Conservation (phyloP, 2,113 vertebrate genomes). For the Ceyx cyanopectus region DNA sequence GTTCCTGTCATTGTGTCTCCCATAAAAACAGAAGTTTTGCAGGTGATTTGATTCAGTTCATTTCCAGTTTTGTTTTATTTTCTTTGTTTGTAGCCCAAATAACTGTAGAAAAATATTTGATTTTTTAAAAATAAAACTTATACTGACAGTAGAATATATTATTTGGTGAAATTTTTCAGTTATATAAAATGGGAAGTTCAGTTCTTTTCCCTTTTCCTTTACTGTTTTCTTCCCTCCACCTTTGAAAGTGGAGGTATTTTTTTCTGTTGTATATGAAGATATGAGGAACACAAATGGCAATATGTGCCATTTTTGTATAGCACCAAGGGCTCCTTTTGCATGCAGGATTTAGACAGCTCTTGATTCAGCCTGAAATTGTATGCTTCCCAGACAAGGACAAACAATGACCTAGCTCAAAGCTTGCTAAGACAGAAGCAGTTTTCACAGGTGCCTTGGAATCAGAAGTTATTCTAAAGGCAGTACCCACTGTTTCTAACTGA, state of each 20-base stretch:
- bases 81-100: slow-evolving; percentile 25
- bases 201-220: not conserved
- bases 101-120: slow-evolving; percentile 28
- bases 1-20: not conserved
- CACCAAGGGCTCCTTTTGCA: not conserved
- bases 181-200: not conserved
- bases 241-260: not conserved
- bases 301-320: not conserved
- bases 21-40: slow-evolving; percentile 28
- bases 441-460: not conserved
- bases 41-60: slow-evolving; percentile 26
- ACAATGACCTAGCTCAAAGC: not conserved
- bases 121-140: slow-evolving; percentile 37
- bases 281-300: not conserved
- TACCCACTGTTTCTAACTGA: not conserved
- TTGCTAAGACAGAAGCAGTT: not conserved
- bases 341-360: not conserved
- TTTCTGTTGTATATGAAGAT: not conserved
- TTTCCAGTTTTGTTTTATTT: slow-evolving; percentile 18
- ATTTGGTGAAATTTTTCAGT: not conserved
- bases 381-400: not conserved
- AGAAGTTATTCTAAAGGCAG: not conserved
- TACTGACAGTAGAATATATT: slow-evolving; percentile 4
- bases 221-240: not conserved
- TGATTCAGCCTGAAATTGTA: not conserved